These are phyloP conservation scores for Thymelicus lineola DNA, from an alignment of 2,888 invertebrate species.

Conservation along the genomic window DNA sequence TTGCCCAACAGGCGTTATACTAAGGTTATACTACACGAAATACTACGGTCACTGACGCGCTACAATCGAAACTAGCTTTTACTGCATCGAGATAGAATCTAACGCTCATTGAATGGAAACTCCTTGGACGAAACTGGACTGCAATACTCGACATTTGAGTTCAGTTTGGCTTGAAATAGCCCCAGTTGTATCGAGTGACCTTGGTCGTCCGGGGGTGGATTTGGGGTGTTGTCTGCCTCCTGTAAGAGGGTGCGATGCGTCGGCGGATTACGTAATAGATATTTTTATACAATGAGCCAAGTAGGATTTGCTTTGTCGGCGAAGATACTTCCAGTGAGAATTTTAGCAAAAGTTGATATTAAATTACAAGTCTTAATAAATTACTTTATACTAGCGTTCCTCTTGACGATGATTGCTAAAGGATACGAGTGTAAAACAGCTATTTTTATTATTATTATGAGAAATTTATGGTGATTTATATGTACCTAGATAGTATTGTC, in stretches of 20 bases:
- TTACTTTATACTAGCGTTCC: too few relatives aligned
- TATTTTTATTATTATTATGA: too few relatives aligned
- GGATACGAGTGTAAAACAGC: too few relatives aligned
- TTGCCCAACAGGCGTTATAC: constrained; percentile 57
- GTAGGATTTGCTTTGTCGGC: constrained; percentile 31
- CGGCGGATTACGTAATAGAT: constrained; percentile 75
- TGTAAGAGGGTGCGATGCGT: constrained; percentile 60
- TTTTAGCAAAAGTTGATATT: background rate
- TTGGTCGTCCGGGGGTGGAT: constrained; percentile 67
- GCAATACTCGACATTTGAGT: constrained; percentile 9
- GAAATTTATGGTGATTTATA: too few relatives aligned
- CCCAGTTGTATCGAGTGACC: constrained; percentile 64
- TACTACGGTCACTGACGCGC: constrained; percentile 51
- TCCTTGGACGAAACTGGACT: background rate
- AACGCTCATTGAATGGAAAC: constrained; percentile 10
- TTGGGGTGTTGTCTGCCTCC: constrained; percentile 63
- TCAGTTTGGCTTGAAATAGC: constrained; percentile 29
- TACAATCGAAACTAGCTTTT: constrained; percentile 49
- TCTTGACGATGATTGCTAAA: too few relatives aligned
- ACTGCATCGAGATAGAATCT: constrained; percentile 2
- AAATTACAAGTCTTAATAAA: too few relatives aligned
- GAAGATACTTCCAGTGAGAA: background rate
- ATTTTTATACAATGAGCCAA: constrained; percentile 63
- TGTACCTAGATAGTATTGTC: too few relatives aligned
- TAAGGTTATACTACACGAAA: constrained; percentile 53